These are phyloP conservation scores for Gambelia wislizenii DNA, from an alignment of 2,797 vertebrate genomes.

Conservation along the genomic window DNA sequence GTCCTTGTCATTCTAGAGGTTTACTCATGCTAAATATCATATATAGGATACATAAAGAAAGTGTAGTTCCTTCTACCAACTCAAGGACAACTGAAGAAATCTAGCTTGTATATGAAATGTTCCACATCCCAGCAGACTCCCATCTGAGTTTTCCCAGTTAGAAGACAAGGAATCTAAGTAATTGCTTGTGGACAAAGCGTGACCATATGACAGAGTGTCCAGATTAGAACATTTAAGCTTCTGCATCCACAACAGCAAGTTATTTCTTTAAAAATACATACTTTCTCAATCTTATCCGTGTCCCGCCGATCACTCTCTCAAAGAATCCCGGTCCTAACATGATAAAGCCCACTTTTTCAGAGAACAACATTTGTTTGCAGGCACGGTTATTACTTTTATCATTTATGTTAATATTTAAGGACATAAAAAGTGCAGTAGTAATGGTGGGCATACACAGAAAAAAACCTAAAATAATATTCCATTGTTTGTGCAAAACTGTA, in stretches of 20 bases:
- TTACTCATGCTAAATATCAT: background rate
- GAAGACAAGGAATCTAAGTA: background rate
- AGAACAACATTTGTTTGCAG: no score
- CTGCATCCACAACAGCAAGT: conserved; percentile 15
- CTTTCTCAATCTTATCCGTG: no score
- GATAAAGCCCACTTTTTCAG: no score
- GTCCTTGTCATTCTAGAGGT: background rate
- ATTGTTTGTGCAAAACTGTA: no score
- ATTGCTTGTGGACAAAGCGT: background rate
- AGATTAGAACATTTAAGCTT: conserved; percentile 3
- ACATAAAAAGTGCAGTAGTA: no score
- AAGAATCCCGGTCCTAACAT: no score
- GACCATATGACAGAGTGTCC: background rate
- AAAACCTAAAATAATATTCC: no score
- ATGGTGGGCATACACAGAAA: no score
- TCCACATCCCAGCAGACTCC: background rate
- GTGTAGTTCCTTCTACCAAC: background rate
- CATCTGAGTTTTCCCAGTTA: background rate
- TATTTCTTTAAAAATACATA: background rate
- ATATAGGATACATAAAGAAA: background rate
- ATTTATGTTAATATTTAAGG: no score
- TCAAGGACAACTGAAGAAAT: conserved; percentile 1
- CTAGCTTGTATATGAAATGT: background rate
- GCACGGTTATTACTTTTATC: no score
- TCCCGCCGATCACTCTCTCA: no score